Base-by-base conservation (phyloP, 2,113 vertebrate species). In the Cettia cetti region DNA sequence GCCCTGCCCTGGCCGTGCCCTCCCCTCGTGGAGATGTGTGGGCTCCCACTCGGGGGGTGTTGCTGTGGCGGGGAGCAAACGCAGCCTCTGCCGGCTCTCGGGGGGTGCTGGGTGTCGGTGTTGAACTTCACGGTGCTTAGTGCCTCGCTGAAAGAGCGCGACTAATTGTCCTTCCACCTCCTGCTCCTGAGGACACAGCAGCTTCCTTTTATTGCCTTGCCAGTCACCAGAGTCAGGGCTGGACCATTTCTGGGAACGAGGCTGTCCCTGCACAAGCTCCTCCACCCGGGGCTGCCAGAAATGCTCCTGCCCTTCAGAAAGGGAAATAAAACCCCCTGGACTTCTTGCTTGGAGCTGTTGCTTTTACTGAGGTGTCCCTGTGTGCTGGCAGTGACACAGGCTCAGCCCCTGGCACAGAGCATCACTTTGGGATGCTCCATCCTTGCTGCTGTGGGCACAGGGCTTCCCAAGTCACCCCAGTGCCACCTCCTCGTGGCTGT, bases 21-120 rank as follows among this genome's bases (percentile, higher is more conserved):
- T 40, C 39, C 12, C 39, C 39, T 40, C 0, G 0, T 13, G 37
- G 8, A 7, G 4, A 6, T 0, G 39, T 2, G 14, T 0, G 49
- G 47, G 39, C 63, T 57, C 17, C 42, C 0, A 0, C 1, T 0
- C 9, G 0, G 1, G 31, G 26, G 0, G 53, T 2, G 44, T 40
- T 45, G 0, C 0, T 1, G 2, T 17, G 37, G 39, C 19, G 24
- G 39, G 16, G 40, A 40, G 39, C 39, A 40, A 40, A 40, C 39
- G 39, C 39, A 14, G 40, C 11, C 40, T 42, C 40, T 42, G 40
- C 40, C 45, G 2, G 60, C 4, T 90, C 70, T 60, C n/a, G 2
- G 18, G 2, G 40, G 6, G 49, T 7, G 74, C 28, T 39, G 57
- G 75, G 21, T 45, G 85, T 37, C 2, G 13, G 50, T 0, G 1